phyloP scores from a whole-genome alignment of 2,113 vertebrate genomes.

The Panurus biarmicus region DNA sequence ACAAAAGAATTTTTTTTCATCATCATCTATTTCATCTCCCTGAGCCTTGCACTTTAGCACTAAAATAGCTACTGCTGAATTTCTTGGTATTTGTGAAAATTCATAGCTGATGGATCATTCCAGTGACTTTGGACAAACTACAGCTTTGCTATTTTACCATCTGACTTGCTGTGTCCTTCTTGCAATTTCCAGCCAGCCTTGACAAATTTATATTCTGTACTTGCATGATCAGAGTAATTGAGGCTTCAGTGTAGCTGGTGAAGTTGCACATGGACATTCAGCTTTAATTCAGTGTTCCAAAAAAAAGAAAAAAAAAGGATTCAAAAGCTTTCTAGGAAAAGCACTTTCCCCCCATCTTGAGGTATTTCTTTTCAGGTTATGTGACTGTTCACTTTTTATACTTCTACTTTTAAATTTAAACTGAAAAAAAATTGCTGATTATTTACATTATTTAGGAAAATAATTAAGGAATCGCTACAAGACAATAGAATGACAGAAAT shows the following conservation, averaged over 20 bases:
- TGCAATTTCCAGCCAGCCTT: neutral
- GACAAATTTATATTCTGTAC: neutral
- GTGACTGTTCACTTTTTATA: neutral
- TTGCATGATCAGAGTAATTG: neutral
- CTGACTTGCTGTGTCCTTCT: neutral
- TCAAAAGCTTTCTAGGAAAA: neutral
- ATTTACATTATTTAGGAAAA: neutral
- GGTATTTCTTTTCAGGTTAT: neutral
- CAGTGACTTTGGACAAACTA: neutral
- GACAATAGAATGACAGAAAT: neutral
- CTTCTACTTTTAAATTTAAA: neutral
- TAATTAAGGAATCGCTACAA: neutral
- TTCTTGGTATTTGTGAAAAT: neutral
- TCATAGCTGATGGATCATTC: neutral
- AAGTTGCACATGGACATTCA: neutral
- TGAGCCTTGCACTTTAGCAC: neutral
- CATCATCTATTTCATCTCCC: neutral
- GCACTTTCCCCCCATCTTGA: accelerated
- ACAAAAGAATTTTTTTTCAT: neutral
- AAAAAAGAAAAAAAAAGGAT: neutral
- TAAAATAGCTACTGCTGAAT: neutral
- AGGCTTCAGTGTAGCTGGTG: neutral
- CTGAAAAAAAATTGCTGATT: neutral
- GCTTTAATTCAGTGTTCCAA: neutral
- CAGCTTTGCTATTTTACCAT: neutral